A percentile compares a stretch with the other conserved stretches of the same genome.
phyloP scores from a whole-genome alignment of 2,113 vertebrate genomes.

The Sciurus niger region DNA sequence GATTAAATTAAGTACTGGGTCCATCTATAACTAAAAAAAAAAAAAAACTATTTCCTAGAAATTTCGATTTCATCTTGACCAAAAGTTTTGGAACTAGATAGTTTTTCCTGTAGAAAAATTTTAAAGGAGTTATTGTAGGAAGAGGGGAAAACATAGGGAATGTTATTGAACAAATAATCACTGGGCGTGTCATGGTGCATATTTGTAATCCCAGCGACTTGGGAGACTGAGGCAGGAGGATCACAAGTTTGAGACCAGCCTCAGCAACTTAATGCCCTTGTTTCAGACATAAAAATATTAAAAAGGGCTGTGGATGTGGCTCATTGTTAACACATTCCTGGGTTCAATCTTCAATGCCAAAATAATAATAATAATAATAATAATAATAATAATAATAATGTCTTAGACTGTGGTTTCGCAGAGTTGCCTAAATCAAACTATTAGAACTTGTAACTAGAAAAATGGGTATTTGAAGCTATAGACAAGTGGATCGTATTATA shows the following conservation, averaged over 20 bases:
- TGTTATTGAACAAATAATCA: not conserved
- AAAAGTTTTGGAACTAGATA: constrained; percentile 16
- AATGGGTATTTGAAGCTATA: not conserved
- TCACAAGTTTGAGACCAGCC: not conserved
- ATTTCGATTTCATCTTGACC: not conserved
- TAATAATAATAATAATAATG: too few relatives aligned
- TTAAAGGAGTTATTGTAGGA: not conserved
- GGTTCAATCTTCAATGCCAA: too few relatives aligned
- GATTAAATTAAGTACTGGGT: too few relatives aligned
- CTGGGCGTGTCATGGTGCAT: not conserved
- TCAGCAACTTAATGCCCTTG: not conserved
- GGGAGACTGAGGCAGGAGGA: not conserved
- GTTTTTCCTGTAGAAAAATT: not conserved
- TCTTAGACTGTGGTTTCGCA: not conserved
- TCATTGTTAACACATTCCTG: not conserved
- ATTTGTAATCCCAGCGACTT: not conserved
- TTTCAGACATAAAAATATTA: not conserved
- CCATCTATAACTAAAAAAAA: too few relatives aligned
- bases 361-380: too few relatives aligned
- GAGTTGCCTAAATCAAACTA: not conserved
- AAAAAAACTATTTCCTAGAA: not conserved
- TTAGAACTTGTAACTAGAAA: not conserved
- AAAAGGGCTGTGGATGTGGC: not conserved
- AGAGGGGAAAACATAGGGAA: not conserved
- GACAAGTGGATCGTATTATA: not conserved